Conservation (phyloP, 1,140 invertebrate species). For the Lamellibrachia luymesi region DNA sequence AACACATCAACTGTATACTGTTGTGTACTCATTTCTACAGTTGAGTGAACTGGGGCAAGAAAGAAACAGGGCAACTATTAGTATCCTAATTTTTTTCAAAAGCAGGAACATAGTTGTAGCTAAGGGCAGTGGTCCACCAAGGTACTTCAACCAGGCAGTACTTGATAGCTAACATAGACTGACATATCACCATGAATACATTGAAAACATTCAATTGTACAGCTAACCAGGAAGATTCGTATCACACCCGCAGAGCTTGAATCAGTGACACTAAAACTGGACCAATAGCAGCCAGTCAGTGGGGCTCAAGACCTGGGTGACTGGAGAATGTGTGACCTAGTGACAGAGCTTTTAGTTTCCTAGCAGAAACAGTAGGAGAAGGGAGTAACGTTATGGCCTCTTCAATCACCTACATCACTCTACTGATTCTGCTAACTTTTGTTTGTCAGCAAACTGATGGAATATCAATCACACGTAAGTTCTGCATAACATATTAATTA, state of each 20-base stretch:
- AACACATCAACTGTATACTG: too few relatives aligned
- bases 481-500: background rate
- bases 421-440: background rate
- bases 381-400: background rate
- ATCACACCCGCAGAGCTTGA: background rate
- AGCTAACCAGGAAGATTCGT: too few relatives aligned
- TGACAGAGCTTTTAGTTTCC: too few relatives aligned
- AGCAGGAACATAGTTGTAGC: too few relatives aligned
- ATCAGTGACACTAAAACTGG: background rate
- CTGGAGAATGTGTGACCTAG: too few relatives aligned
- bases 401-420: background rate
- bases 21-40: background rate
- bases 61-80: too few relatives aligned
- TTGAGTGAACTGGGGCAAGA: background rate
- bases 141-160: too few relatives aligned
- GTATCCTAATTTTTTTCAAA: too few relatives aligned
- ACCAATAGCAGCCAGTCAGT: background rate
- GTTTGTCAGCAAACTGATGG: background rate
- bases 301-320: background rate
- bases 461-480: background rate
- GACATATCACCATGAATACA: too few relatives aligned
- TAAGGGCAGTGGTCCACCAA: too few relatives aligned
- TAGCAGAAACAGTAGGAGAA: background rate
- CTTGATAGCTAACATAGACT: too few relatives aligned
- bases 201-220: too few relatives aligned